Evolutionary conservation across 2,888 invertebrate species (phyloP).

Genomic region (Chymomyza procnemis): DNA sequence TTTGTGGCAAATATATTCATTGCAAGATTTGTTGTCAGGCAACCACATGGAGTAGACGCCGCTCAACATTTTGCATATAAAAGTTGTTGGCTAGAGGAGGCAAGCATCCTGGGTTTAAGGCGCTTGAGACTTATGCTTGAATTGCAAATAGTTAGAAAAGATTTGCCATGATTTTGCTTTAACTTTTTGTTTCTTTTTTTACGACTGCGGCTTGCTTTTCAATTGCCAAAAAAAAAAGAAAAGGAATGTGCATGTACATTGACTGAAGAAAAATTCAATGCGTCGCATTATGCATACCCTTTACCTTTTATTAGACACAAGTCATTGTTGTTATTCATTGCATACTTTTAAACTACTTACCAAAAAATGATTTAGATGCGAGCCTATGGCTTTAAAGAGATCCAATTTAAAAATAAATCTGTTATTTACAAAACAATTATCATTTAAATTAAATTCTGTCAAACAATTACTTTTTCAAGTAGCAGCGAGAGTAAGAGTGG

Average conservation of each 20-base stretch:
- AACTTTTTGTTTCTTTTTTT: slow-evolving; percentile 32
- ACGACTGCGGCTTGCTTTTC: slow-evolving; percentile 24
- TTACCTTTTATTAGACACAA: neutral
- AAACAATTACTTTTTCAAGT: too few species aligned
- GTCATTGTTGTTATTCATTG: too few species aligned
- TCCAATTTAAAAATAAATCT: too few species aligned
- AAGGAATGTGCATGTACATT: neutral
- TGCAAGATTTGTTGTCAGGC: slow-evolving; percentile 71
- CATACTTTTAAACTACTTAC: too few species aligned
- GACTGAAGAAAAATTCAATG: neutral
- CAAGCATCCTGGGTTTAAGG: slow-evolving; percentile 20
- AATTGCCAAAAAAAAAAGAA: slow-evolving; percentile 11
- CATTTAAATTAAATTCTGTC: too few species aligned
- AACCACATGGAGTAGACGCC: slow-evolving; percentile 35
- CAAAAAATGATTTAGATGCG: too few species aligned
- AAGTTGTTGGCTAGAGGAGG: slow-evolving; percentile 14
- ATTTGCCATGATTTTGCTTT: slow-evolving; percentile 68
- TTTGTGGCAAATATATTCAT: slow-evolving; percentile 75
- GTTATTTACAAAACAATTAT: too few species aligned
- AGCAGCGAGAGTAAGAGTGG: too few species aligned
- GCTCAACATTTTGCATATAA: slow-evolving; percentile 52
- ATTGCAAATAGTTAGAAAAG: slow-evolving; percentile 76
- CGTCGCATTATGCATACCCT: neutral
- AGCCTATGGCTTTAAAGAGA: too few species aligned
- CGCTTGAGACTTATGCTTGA: slow-evolving; percentile 71